Evolutionary conservation across 2,797 vertebrate species (phyloP).

Genomic region (Cirrhinus mrigala): DNA sequence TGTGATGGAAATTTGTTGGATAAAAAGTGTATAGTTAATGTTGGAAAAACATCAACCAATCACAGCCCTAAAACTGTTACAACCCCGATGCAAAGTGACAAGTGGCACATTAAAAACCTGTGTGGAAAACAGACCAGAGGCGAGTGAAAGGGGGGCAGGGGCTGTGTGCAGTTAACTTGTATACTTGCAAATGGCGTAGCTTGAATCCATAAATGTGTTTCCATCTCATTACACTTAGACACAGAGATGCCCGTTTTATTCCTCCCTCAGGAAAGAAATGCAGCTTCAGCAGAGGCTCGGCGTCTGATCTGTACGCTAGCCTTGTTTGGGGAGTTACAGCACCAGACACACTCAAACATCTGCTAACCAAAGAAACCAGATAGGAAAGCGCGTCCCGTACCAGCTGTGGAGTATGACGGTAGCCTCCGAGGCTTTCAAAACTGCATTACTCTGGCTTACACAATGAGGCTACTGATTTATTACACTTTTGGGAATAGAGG

Average conservation of each 20-base stretch:
- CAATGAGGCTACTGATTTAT: constrained; percentile 51
- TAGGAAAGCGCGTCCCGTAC: constrained; percentile 25
- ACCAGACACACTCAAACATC: constrained; percentile 58
- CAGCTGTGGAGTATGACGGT: constrained; percentile 47
- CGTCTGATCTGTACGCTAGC: constrained; percentile 39
- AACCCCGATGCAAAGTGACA: not conserved
- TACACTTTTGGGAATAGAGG: constrained; percentile 40
- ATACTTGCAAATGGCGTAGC: constrained; percentile 44
- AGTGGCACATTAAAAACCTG: constrained; percentile 31
- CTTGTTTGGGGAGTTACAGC: constrained; percentile 50
- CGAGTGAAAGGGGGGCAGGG: not conserved
- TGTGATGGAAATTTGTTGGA: not conserved
- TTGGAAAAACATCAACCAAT: not conserved
- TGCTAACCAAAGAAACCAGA: constrained; percentile 65
- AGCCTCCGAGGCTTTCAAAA: constrained; percentile 40
- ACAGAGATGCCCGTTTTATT: constrained; percentile 45
- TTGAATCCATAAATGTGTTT: constrained; percentile 60
- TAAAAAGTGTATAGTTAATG: not conserved
- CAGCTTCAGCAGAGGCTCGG: constrained; percentile 54
- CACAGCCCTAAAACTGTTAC: not conserved
- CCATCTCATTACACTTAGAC: constrained; percentile 67
- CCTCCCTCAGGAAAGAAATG: constrained; percentile 56
- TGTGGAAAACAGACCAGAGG: constrained; percentile 11
- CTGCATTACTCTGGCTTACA: constrained; percentile 44
- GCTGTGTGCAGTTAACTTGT: constrained; percentile 14